Evolutionary conservation across 2,888 invertebrate genomes (phyloP), one percentile per base, ranked within the genome.

Genomic region (Stenolophus ochropezus): DNA sequence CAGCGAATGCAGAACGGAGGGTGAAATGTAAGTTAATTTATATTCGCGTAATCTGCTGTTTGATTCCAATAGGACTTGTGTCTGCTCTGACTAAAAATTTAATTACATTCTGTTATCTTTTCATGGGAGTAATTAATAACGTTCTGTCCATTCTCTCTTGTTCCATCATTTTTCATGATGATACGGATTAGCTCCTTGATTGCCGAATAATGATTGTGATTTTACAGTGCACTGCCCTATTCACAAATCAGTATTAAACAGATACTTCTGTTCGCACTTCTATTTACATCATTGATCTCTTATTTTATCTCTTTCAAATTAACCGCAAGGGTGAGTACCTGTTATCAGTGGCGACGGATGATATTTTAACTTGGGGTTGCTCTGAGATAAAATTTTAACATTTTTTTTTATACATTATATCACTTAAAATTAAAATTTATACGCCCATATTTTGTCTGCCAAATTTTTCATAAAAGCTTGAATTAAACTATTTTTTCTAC

Each of bases 51-150:
- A 80, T 80, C 80, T 73, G 80, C 80, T 47, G 58, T 80, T 80
- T 80, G 80, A 80, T 80, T 80, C 80, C 56, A 73, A 56, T 73
- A 73, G 73, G 23, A 73, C 33, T 73, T 33, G 56, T 56, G 73
- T 71, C 80, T 73, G 21, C 58, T 16, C 73, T 23, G 42, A 58
- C 23, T 73, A 80, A 80, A 80, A 80, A 73, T 80, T 80, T 80
- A 80, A 80, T 80, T 80, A 73, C 80, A 73, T 80, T 80, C 73
- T 73, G 80, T 80, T 80, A 80, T 80, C 73, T 80, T 73, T 80
- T 80, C 56, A 73, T 58, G 33, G 14, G 73, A 21, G 47, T 80
- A 80, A 80, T 80, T 80, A 80, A 80, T 80, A 73, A 80, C 80
- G 23, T 16, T 80, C 18, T 71, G 73, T 47, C 80, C 58, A 80